Evolutionary conservation across 2,113 vertebrate genomes (phyloP).

Genomic region (Candoia aspera): DNA sequence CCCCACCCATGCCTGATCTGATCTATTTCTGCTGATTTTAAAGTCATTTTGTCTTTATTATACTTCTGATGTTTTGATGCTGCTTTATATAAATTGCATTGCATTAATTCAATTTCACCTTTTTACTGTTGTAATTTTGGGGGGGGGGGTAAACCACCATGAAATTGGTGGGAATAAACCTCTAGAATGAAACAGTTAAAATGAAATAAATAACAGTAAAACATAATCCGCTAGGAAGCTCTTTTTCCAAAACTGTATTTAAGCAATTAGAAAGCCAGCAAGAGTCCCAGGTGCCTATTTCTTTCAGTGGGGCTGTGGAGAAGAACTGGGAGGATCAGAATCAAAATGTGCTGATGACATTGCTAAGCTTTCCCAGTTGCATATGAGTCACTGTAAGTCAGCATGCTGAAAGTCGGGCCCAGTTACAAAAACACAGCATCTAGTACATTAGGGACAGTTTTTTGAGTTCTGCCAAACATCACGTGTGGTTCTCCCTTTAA

Average conservation of each 20-base stretch:
- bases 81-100: not conserved
- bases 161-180: not conserved
- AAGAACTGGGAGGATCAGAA: not conserved
- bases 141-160: not conserved
- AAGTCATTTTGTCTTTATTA: not conserved
- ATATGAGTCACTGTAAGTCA: accelerated
- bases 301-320: not conserved
- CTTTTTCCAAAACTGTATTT: not conserved
- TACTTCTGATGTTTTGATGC: not conserved
- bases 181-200: not conserved
- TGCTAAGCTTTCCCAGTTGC: not conserved
- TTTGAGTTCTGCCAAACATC: not conserved
- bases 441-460: not conserved
- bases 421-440: not conserved
- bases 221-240: not conserved
- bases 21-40: not conserved
- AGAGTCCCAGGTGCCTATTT: not conserved
- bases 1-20: not conserved
- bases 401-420: not conserved
- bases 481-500: not conserved
- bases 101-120: not conserved
- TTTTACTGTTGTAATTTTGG: not conserved
- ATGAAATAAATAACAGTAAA: not conserved
- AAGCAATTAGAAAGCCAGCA: not conserved
- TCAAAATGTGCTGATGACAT: not conserved